These are phyloP conservation scores for Triops longicaudatus DNA, from an alignment of 1,140 invertebrate genomes.

Conservation along the genomic window DNA sequence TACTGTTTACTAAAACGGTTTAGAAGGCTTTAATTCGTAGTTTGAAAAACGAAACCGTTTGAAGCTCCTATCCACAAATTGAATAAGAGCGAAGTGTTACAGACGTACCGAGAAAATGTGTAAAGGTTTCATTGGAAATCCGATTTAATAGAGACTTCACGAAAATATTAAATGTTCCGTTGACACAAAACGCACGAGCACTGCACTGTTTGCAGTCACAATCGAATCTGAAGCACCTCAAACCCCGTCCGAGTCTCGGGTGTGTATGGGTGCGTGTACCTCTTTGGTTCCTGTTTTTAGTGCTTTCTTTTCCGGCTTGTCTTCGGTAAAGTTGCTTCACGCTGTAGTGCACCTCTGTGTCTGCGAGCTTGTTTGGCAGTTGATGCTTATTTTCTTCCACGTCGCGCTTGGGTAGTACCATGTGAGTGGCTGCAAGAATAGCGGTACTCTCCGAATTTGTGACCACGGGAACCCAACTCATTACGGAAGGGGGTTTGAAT, in stretches of 20 bases:
- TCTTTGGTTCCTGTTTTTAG: background rate
- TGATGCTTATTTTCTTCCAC: background rate
- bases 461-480: background rate
- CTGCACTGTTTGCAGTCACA: background rate
- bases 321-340: background rate
- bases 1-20: no score
- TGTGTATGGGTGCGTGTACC: background rate
- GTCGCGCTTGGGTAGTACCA: background rate
- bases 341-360: background rate
- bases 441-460: constrained; percentile 1
- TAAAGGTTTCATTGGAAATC: background rate
- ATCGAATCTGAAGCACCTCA: background rate
- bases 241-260: background rate
- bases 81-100: background rate
- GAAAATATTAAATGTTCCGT: no score
- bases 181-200: background rate
- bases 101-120: background rate
- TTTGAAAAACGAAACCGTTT: no score
- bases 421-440: background rate
- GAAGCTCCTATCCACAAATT: background rate
- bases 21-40: no score
- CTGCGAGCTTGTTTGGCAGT: background rate
- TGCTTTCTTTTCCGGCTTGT: background rate
- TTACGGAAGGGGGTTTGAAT: background rate
- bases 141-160: no score